Percentiles rank a stretch among this genome's conserved stretches.
Conservation (phyloP, 1,140 invertebrate species). For the Camponotus vicinus region DNA sequence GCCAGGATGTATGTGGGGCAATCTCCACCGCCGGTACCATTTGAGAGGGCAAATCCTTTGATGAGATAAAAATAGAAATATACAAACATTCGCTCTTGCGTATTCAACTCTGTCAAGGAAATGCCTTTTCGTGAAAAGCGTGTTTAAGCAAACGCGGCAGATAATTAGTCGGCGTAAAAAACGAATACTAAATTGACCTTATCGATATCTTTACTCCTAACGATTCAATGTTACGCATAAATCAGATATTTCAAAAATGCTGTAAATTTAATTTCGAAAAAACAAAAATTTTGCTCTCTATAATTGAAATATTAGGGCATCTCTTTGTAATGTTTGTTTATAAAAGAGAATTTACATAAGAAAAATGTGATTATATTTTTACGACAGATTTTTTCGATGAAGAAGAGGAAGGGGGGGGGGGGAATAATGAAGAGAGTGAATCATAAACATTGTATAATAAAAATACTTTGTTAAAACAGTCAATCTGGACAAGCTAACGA, state of each 20-base stretch:
- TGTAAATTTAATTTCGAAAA: background rate
- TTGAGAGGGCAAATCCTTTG: constrained; percentile 76
- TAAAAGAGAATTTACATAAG: background rate
- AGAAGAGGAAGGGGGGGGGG: background rate
- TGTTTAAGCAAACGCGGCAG: constrained; percentile 66
- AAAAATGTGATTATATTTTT: background rate
- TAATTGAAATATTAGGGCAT: background rate
- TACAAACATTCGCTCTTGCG: constrained; percentile 43
- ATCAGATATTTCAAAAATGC: background rate
- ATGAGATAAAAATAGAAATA: constrained; percentile 80
- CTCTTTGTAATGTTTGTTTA: background rate
- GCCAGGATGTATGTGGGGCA: constrained; percentile 73
- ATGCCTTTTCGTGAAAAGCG: constrained; percentile 59
- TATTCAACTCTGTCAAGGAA: constrained; percentile 62
- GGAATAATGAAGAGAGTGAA: constrained; percentile 43
- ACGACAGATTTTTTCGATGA: background rate
- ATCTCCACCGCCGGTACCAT: constrained; percentile 61
- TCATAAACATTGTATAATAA: constrained; percentile 67
- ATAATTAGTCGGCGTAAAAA: constrained; percentile 64
- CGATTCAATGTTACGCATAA: background rate
- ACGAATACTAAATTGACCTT: constrained; percentile 1
- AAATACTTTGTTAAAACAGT: constrained; percentile 81
- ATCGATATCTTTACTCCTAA: background rate
- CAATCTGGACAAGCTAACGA: constrained; percentile 70
- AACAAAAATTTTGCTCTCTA: background rate